Evolutionary conservation across 2,888 invertebrate species (phyloP), one percentile per base, ranked within the genome.

Genomic region (Gari tellinella): DNA sequence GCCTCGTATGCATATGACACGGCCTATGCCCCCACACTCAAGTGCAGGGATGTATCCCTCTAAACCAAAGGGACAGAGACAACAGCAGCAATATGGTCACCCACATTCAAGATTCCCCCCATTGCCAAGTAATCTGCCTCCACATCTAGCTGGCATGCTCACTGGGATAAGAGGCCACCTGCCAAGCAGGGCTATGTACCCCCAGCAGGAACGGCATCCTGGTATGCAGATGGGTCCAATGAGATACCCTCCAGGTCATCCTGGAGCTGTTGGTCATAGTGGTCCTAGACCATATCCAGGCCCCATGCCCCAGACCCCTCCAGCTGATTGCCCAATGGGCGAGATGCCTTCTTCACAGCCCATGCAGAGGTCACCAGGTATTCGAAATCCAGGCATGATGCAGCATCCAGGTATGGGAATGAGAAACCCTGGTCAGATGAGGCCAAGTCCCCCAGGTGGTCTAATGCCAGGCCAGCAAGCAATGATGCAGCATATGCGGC

Each of bases 41-140:
- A 17, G 55, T 43, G 25, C 63, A 53, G 41, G 46, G 58, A 38
- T n/a, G 12, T 31, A 31, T 10, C 57, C 17, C 7, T 19, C 21
- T 15, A 53, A 41, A 38, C 60, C 60, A 12, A 19, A 49, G 51
- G 48, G 25, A 15, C 46, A 38, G 37, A 57, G 69, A n/a, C 55
- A 65, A 21, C 45, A 69, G 4, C 78, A 72, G 26, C 65, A 68
- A 40, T 60, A 58, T 19, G 49, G 60, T 25, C 63, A 64, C 48
- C 80, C 74, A 40, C 68, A 67, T 3, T 72, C 72, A 41, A 55
- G 68, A 37, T 74, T 72, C 56, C 75, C 72, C 26, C 66, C 70
- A 2, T 66, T 82, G 64, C 82, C 82, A 2, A 75, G 79, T 52
- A 79, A 79, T 43, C 51, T 79, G n/a, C 74, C 79, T 8, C 79